Base-by-base conservation (phyloP, 2,113 vertebrate species). In the Dendropsophus ebraccatus region DNA sequence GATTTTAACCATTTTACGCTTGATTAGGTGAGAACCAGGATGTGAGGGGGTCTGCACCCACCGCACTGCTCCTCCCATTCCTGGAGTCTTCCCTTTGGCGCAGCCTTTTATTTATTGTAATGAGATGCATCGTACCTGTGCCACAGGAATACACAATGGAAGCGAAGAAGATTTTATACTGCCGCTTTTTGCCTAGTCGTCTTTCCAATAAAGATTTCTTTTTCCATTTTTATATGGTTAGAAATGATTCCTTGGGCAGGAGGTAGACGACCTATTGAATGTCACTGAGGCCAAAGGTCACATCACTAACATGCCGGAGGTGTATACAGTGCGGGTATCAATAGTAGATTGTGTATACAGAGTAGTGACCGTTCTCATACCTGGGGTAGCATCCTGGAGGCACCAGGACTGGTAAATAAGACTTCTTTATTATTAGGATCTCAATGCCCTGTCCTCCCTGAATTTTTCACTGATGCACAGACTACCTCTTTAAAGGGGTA, bases 191-290 rank as follows among this genome's bases (percentile, higher is more conserved):
- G 5, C 47, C n/a, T 25, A 81, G 30, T 23, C n/a, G 32, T 60
- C 77, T 81, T 81, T 81, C 21, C 56, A 81, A 81, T 81, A 81
- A 81, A 81, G 25, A 81, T 52, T 76, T 47, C 21, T 30, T 25
- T 47, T 76, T 77, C 37, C 25, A 32, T 30, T 21, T 32, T 8
- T 77, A 32, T 50, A 1, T 14, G 28, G n/a, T 17, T 65, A 3
- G 10, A 28, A 58, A 21, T 54, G 17, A 19, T 54, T 54, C 4
- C n/a, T n/a, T n/a, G n/a, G n/a, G n/a, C n/a, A n/a, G n/a, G n/a
- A n/a, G n/a, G n/a, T n/a, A n/a, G n/a, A n/a, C n/a, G n/a, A n/a
- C n/a, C n/a, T n/a, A n/a, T n/a, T n/a, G n/a, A n/a, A n/a, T n/a
- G n/a, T n/a, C n/a, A n/a, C n/a, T n/a, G n/a, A n/a, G n/a, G n/a